Percentiles rank a stretch among this genome's conserved stretches.
phyloP scores from a whole-genome alignment of 64 coral and sea anemone species.

The Montipora efflorescens region DNA sequence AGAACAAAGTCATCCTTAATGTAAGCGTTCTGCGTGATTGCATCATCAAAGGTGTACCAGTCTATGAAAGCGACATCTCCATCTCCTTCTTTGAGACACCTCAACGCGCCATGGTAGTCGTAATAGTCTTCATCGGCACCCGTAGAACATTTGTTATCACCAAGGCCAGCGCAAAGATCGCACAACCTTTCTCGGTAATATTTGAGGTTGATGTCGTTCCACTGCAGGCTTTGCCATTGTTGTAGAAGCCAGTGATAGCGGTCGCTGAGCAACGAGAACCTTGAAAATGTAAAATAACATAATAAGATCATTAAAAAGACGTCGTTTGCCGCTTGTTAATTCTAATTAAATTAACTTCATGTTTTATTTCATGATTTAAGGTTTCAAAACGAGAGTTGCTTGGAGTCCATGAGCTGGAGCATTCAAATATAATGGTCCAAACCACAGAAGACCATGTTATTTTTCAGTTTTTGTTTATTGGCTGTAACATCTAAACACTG shows the following conservation, averaged over 20 bases:
- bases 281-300: background rate
- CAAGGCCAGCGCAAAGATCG: slow-evolving; percentile 39
- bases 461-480: no score
- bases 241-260: slow-evolving; percentile 38
- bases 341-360: no score
- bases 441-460: no score
- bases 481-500: no score
- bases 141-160: slow-evolving; percentile 56
- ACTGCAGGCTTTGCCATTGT: slow-evolving; percentile 64
- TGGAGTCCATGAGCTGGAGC: no score
- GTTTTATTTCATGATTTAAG: no score
- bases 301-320: background rate
- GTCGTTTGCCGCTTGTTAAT: no score
- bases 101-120: slow-evolving; percentile 53
- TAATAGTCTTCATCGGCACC: background rate
- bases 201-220: slow-evolving; percentile 23
- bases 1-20: slow-evolving; percentile 49
- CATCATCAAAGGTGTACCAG: slow-evolving; percentile 26
- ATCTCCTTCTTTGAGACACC: slow-evolving; percentile 36
- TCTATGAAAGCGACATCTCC: slow-evolving; percentile 76
- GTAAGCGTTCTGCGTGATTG: background rate
- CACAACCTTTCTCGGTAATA: slow-evolving; percentile 60
- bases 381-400: no score
- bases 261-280: slow-evolving; percentile 36
- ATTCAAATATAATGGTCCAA: no score